These are phyloP conservation scores for Masnerella sp. DNA, from an alignment of 2,888 invertebrate genomes.

Conservation along the genomic window DNA sequence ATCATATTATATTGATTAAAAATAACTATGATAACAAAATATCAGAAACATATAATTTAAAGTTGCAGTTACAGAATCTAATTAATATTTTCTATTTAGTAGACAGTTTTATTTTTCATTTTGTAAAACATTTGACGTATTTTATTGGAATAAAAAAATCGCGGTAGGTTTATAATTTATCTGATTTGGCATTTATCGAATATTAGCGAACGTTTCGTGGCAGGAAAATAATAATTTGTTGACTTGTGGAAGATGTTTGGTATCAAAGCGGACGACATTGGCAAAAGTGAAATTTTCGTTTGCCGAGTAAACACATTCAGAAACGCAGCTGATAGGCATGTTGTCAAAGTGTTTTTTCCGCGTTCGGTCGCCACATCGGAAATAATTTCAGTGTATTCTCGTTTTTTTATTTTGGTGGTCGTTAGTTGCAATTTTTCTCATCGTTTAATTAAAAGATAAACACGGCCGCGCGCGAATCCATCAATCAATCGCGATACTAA, in stretches of 20 bases:
- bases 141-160: too few relatives aligned
- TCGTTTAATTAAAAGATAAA: slow-evolving; percentile 45
- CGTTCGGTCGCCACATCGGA: slow-evolving; percentile 39
- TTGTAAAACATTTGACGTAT: too few relatives aligned
- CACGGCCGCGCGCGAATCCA: slow-evolving; percentile 27
- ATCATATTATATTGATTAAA: too few relatives aligned
- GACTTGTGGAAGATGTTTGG: slow-evolving; percentile 15
- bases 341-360: slow-evolving; percentile 31
- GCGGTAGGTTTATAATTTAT: too few relatives aligned
- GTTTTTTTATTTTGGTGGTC: slow-evolving; percentile 31
- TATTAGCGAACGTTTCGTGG: neutral
- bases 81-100: too few relatives aligned
- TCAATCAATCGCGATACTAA: slow-evolving; percentile 30
- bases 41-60: slow-evolving; percentile 1
- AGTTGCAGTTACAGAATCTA: too few relatives aligned
- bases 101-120: too few relatives aligned
- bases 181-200: too few relatives aligned
- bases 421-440: slow-evolving; percentile 17
- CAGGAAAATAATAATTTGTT: slow-evolving; percentile 17
- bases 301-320: slow-evolving; percentile 29
- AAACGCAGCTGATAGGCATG: slow-evolving; percentile 34
- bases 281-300: slow-evolving; percentile 43
- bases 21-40: too few relatives aligned
- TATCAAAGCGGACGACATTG: slow-evolving; percentile 15
- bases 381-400: slow-evolving; percentile 32